A percentile compares a stretch with the other conserved stretches of the same genome.
These are phyloP conservation scores for Chitala chitala DNA, from an alignment of 2,113 vertebrate species.

Conservation along the genomic window DNA sequence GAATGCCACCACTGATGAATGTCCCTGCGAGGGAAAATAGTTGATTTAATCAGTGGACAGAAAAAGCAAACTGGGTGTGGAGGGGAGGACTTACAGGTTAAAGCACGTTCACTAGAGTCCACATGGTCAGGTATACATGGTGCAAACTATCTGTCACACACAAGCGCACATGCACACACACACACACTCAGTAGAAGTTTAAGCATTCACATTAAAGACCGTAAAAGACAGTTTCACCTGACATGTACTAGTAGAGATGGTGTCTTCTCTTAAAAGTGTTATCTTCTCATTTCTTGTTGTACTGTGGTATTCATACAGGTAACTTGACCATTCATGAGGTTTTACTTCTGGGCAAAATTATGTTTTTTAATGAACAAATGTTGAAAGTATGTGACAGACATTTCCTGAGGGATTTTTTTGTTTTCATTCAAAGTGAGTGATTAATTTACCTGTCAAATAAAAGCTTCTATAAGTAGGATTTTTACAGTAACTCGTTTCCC, in stretches of 20 bases:
- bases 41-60: slow-evolving; percentile 16
- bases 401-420: background rate
- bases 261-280: background rate
- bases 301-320: background rate
- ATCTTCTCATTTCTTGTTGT: too few relatives aligned
- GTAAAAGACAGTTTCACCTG: background rate
- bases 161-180: background rate
- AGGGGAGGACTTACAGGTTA: background rate
- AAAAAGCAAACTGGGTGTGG: too few relatives aligned
- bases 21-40: slow-evolving; percentile 14
- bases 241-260: background rate
- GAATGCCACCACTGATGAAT: too few relatives aligned
- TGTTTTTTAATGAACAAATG: background rate
- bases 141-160: too few relatives aligned
- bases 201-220: background rate
- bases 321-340: background rate
- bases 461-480: background rate
- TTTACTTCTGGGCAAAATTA: background rate
- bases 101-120: slow-evolving; percentile 3
- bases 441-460: slow-evolving; percentile 3
- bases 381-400: background rate
- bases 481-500: background rate
- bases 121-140: too few relatives aligned
- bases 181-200: background rate
- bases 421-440: background rate